These are phyloP conservation scores for Embiotoca jacksoni DNA, from an alignment of 2,113 vertebrate genomes.

Conservation along the genomic window DNA sequence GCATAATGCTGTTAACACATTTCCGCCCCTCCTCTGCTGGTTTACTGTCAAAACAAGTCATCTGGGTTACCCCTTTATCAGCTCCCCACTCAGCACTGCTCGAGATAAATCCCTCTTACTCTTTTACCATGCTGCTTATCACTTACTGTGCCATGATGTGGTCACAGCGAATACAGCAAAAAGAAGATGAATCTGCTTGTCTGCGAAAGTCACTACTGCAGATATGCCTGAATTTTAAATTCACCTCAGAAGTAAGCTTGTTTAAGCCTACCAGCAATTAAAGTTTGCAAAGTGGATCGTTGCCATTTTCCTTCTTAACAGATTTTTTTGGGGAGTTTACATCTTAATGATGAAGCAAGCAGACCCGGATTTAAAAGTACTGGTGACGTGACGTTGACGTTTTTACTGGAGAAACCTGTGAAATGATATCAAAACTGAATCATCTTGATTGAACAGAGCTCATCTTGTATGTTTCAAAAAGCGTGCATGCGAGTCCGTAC, in stretches of 20 bases:
- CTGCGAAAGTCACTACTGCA: conserved; percentile 59
- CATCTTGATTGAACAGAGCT: background rate
- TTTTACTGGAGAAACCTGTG: background rate
- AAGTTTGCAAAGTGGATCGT: conserved; percentile 58
- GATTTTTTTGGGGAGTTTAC: conserved; percentile 31
- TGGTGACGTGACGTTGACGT: conserved; percentile 6
- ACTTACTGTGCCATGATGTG: conserved; percentile 68
- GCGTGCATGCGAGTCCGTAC: no score
- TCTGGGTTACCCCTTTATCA: conserved; percentile 70
- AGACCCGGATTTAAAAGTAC: background rate
- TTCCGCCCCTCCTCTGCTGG: conserved; percentile 29
- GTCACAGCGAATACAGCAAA: conserved; percentile 75
- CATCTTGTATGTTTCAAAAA: no score
- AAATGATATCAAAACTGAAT: background rate
- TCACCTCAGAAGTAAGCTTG: conserved; percentile 60
- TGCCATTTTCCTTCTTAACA: conserved; percentile 41
- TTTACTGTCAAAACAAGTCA: conserved; percentile 77
- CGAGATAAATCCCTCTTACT: conserved; percentile 75
- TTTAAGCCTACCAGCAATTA: conserved; percentile 58
- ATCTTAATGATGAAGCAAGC: conserved; percentile 20
- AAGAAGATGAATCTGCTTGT: conserved; percentile 74
- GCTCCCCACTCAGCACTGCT: conserved; percentile 70
- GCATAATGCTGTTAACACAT: conserved; percentile 56
- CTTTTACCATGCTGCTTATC: conserved; percentile 75
- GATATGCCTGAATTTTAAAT: conserved; percentile 66